Conservation (phyloP, 2,113 vertebrate genomes). For the Cygnus atratus region DNA sequence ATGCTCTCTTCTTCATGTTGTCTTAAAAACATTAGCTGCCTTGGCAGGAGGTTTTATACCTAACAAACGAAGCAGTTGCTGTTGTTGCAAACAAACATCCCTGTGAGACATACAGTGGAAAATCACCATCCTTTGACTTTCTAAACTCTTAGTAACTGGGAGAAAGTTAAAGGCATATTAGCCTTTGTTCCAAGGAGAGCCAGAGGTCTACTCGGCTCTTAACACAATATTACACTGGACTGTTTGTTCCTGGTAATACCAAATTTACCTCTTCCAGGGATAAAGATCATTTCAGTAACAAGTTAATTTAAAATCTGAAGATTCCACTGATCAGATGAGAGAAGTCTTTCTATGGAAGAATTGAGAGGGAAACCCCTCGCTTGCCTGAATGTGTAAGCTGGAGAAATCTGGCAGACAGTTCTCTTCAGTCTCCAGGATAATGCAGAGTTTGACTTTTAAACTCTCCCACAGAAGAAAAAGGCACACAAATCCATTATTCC, state of each 20-base stretch:
- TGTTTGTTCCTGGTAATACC: not conserved
- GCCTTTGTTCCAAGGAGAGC: not conserved
- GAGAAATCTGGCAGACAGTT: not conserved
- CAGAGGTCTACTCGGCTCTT: not conserved
- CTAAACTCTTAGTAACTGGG: not conserved
- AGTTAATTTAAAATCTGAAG: not conserved
- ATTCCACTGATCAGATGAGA: not conserved
- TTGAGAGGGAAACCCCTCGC: not conserved
- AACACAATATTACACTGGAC: not conserved
- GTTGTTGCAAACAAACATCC: not conserved
- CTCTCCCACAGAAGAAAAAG: not conserved
- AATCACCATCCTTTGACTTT: not conserved
- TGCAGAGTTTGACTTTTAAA: not conserved
- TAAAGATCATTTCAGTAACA: not conserved
- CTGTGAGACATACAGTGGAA: not conserved
- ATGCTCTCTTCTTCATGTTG: not conserved
- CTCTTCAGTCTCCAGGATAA: not conserved
- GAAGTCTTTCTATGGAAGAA: not conserved
- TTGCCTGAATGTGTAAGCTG: not conserved
- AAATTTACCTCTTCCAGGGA: not conserved
- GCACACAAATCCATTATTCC: not conserved
- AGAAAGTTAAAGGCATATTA: not conserved
- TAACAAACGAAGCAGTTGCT: conserved; percentile 12
- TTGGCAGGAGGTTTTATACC: not conserved
- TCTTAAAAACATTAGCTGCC: not conserved